These are phyloP conservation scores for Aradus depressus DNA, from an alignment of 2,888 invertebrate species.

Conservation along the genomic window DNA sequence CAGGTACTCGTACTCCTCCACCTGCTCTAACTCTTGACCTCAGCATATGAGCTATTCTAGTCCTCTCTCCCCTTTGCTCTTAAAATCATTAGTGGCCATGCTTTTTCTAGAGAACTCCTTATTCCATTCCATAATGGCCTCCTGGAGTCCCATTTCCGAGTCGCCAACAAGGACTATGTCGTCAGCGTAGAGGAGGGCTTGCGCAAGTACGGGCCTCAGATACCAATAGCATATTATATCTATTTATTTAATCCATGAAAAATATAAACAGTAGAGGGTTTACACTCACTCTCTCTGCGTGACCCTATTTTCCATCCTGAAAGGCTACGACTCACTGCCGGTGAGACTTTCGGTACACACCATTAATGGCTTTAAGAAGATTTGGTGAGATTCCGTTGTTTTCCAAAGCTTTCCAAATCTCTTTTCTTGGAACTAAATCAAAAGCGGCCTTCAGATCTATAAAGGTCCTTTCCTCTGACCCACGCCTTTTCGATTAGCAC, in stretches of 20 bases:
- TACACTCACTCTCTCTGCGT: constrained; percentile 1
- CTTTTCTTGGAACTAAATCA: background rate
- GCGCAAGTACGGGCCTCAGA: background rate
- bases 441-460: too few relatives aligned
- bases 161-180: constrained; percentile 10
- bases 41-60: background rate
- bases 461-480: background rate
- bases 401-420: background rate
- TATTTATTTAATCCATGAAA: constrained; percentile 6
- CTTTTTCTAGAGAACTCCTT: constrained; percentile 1
- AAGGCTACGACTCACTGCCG: background rate
- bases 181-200: constrained; percentile 4
- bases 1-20: background rate
- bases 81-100: constrained; percentile 2
- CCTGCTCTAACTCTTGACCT: background rate
- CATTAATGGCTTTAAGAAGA: background rate
- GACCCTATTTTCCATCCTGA: background rate
- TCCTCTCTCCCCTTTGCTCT: constrained; percentile 3
- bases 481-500: background rate
- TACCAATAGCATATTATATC: background rate
- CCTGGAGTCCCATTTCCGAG: constrained; percentile 4
- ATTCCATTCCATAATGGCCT: constrained; percentile 2
- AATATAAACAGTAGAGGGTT: constrained; percentile 1
- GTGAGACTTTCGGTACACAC: background rate
- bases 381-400: background rate